phyloP scores from a whole-genome alignment of 2,113 vertebrate genomes.

The Perognathus longimembris region DNA sequence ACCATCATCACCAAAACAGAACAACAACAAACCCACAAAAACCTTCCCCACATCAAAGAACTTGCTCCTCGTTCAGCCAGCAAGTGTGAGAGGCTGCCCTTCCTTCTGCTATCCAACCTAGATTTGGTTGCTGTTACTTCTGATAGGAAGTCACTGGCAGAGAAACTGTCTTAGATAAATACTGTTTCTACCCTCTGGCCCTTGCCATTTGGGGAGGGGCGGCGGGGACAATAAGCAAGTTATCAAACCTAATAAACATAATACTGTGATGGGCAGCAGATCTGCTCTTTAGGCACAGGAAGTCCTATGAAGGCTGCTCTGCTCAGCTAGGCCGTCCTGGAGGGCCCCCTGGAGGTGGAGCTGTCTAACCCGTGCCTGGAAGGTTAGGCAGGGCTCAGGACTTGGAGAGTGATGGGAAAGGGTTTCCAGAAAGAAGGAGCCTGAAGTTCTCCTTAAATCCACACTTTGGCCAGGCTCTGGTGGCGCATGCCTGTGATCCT shows the following conservation, averaged over 20 bases:
- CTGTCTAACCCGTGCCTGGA: not conserved
- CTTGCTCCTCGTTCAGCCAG: not conserved
- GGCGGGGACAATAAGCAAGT: not conserved
- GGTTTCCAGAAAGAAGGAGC: not conserved
- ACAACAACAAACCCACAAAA: no score
- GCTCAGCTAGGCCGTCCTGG: not conserved
- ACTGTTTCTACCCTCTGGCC: no score
- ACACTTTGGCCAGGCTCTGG: not conserved
- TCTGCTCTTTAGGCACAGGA: not conserved
- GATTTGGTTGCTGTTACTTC: not conserved
- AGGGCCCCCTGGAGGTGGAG: not conserved
- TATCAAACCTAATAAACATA: not conserved
- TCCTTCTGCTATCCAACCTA: not conserved
- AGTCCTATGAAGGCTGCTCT: not conserved
- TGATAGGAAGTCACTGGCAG: not conserved
- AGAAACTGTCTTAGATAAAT: no score
- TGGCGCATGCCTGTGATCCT: no score
- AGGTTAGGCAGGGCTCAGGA: no score
- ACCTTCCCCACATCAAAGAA: not conserved
- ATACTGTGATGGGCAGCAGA: not conserved
- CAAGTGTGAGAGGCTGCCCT: not conserved
- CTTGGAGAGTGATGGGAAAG: not conserved
- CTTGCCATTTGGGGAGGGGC: not conserved
- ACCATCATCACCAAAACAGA: no score
- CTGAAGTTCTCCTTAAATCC: not conserved